Evolutionary conservation across 2,113 vertebrate species (phyloP).

Genomic region (Cyrtonyx montezumae): DNA sequence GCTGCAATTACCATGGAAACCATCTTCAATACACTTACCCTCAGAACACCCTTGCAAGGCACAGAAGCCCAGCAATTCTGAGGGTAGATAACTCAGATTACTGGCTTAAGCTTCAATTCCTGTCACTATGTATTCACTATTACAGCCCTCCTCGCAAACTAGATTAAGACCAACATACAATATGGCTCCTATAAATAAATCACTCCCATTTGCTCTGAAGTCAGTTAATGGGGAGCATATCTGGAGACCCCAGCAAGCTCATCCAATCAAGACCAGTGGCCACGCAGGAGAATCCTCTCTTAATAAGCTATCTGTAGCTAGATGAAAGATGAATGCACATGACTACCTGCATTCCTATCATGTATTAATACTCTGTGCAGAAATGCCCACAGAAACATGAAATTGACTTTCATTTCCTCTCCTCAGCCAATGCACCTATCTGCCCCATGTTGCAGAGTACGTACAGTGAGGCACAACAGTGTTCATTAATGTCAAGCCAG

Average conservation of each 20-base stretch:
- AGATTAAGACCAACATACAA: rapidly evolving
- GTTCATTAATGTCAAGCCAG: neutral
- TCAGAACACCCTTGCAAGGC: neutral
- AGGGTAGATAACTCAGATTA: neutral
- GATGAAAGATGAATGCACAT: neutral
- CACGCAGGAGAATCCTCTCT: neutral
- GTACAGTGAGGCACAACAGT: neutral
- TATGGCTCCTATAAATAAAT: neutral
- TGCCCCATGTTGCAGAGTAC: neutral
- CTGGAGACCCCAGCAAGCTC: neutral
- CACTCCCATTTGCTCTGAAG: neutral
- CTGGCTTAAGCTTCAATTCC: neutral
- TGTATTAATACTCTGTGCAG: rapidly evolving
- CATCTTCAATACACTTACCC: neutral
- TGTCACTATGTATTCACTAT: neutral
- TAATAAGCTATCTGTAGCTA: rapidly evolving
- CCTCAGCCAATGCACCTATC: neutral
- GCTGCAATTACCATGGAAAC: conserved; percentile 12
- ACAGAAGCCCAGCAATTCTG: neutral
- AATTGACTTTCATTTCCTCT: neutral
- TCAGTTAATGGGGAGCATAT: too few species aligned
- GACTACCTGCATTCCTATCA: neutral
- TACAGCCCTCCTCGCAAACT: neutral
- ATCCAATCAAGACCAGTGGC: neutral
- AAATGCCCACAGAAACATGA: neutral